Evolutionary conservation across 2,888 invertebrate genomes (phyloP).

Genomic region (Epinotia bilunana): DNA sequence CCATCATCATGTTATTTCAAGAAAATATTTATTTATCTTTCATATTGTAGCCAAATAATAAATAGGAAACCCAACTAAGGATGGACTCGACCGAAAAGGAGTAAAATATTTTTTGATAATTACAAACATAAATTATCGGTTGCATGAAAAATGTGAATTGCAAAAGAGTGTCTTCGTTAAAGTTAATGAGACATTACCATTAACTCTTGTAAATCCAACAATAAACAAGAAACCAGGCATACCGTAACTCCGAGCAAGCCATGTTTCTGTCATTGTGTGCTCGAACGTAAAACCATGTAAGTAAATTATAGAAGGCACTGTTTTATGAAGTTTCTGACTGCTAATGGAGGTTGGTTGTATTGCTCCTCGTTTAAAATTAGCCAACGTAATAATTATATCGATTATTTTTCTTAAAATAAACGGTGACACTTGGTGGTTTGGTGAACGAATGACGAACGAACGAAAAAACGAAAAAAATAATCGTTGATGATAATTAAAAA

Average conservation of each 20-base stretch:
- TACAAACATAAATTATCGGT: not conserved
- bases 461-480: no score
- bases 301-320: conserved; percentile 31
- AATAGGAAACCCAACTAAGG: not conserved
- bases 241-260: conserved; percentile 25
- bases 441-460: no score
- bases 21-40: not conserved
- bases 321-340: conserved; percentile 28
- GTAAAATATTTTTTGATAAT: not conserved
- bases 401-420: conserved; percentile 8
- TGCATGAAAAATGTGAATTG: not conserved
- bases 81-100: not conserved
- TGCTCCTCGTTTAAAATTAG: conserved; percentile 23
- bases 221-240: conserved; percentile 10
- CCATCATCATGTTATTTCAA: not conserved
- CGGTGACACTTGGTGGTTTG: not conserved
- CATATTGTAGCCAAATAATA: not conserved
- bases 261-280: conserved; percentile 21
- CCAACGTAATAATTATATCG: conserved; percentile 18
- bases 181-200: conserved; percentile 7
- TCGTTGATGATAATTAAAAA: no score
- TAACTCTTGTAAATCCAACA: conserved; percentile 2
- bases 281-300: conserved; percentile 31
- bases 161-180: not conserved
- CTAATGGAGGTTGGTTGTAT: conserved; percentile 16